These are phyloP conservation scores for Oreochromis mossambicus DNA, from an alignment of 2,797 vertebrate species.

Conservation along the genomic window DNA sequence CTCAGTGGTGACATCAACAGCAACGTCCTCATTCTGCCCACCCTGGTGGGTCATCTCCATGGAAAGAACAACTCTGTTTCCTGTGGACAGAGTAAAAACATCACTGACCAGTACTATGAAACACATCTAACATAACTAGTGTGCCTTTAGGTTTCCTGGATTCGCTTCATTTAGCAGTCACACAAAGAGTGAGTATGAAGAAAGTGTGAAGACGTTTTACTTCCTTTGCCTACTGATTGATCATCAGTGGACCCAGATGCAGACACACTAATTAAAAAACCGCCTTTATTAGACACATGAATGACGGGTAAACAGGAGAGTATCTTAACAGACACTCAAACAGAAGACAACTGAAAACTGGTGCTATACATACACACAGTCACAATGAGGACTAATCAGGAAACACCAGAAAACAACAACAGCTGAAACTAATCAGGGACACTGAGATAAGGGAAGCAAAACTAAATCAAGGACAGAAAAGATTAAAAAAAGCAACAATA, in stretches of 20 bases:
- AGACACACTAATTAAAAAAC: neutral
- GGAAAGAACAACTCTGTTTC: neutral
- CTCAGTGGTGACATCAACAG: neutral
- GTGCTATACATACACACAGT: neutral
- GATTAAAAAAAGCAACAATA: neutral
- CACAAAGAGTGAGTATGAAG: neutral
- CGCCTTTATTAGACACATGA: neutral
- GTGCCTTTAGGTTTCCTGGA: neutral
- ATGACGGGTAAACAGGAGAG: accelerated
- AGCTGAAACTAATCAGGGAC: neutral
- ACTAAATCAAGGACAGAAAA: neutral
- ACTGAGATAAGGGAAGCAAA: neutral
- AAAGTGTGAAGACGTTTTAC: neutral
- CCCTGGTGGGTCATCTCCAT: neutral
- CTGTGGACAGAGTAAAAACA: neutral
- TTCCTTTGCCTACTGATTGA: neutral
- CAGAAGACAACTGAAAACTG: neutral
- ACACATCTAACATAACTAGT: accelerated
- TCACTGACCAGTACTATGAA: neutral
- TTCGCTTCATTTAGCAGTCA: neutral
- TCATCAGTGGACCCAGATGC: neutral
- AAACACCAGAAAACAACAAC: neutral
- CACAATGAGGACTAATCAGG: accelerated
- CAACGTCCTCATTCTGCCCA: neutral
- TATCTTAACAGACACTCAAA: neutral